phyloP scores from a whole-genome alignment of 2,888 invertebrate species.

The Physocephala rufipes region DNA sequence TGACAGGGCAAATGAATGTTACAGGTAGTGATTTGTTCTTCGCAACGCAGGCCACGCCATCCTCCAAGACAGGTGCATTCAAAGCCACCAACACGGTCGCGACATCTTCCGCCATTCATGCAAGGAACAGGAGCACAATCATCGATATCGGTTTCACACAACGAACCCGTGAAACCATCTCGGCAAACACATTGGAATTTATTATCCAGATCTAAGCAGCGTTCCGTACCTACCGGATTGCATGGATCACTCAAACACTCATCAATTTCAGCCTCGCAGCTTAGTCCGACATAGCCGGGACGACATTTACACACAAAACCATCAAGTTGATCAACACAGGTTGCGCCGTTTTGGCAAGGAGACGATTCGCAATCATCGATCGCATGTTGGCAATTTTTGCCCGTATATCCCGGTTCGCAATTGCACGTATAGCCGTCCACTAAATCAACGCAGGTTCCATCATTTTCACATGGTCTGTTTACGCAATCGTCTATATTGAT shows the following conservation, averaged over 20 bases:
- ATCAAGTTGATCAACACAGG: constrained; percentile 86
- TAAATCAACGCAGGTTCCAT: constrained; percentile 89
- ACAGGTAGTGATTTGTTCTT: constrained; percentile 88
- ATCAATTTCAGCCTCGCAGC: constrained; percentile 92
- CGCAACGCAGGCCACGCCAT: constrained; percentile 88
- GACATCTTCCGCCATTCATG: constrained; percentile 87
- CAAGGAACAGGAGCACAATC: constrained; percentile 89
- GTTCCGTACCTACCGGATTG: constrained; percentile 87
- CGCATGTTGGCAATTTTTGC: constrained; percentile 90
- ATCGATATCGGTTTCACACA: constrained; percentile 87
- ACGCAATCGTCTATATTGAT: constrained; percentile 92
- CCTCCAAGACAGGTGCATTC: constrained; percentile 85
- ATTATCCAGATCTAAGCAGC: constrained; percentile 88
- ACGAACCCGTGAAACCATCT: constrained; percentile 84
- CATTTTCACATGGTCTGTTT: constrained; percentile 88
- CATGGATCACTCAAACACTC: constrained; percentile 93
- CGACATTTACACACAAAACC: constrained; percentile 93
- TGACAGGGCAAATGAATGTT: constrained; percentile 83
- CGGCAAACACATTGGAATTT: constrained; percentile 88
- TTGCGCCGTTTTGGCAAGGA: constrained; percentile 92
- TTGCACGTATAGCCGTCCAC: constrained; percentile 86
- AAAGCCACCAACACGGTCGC: constrained; percentile 85
- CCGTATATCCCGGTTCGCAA: constrained; percentile 94
- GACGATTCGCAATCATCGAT: constrained; percentile 90
- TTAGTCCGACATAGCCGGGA: constrained; percentile 90